Percentiles rank a stretch among this genome's conserved stretches.
These are phyloP conservation scores for Helleia helle DNA, from an alignment of 2,888 invertebrate species.

Conservation along the genomic window DNA sequence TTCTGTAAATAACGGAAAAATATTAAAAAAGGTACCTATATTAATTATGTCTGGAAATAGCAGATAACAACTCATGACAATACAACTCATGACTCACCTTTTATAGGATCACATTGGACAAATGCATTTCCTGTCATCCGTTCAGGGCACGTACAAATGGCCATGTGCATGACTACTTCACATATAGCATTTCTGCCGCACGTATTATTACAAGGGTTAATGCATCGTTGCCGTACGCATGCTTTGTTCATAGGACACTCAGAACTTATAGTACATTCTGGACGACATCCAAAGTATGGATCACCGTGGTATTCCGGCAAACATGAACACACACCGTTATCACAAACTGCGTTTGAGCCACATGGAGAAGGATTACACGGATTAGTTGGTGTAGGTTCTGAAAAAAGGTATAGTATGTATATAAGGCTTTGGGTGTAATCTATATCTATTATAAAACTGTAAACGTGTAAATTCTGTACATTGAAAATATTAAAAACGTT, in stretches of 20 bases:
- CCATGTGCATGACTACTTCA: conserved; percentile 82
- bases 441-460: too few relatives aligned
- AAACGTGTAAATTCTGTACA: too few relatives aligned
- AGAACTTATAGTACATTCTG: conserved; percentile 82
- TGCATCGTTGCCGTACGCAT: conserved; percentile 80
- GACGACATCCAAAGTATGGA: conserved; percentile 80
- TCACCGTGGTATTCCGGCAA: conserved; percentile 77
- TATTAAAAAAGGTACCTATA: not conserved
- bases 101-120: conserved; percentile 75
- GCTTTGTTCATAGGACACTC: conserved; percentile 81
- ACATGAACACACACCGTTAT: conserved; percentile 76
- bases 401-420: conserved; percentile 8
- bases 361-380: conserved; percentile 80
- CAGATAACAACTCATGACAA: too few relatives aligned
- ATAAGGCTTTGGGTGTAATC: too few relatives aligned
- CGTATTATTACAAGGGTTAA: conserved; percentile 83
- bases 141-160: conserved; percentile 82
- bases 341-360: conserved; percentile 76
- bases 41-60: conserved; percentile 1
- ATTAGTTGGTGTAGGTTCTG: conserved; percentile 50
- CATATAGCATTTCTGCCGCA: conserved; percentile 84
- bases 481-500: too few relatives aligned
- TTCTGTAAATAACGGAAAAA: conserved; percentile 36
- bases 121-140: conserved; percentile 83
- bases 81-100: too few relatives aligned